Base-by-base conservation (phyloP, 1,140 invertebrate genomes). In the Meloidogyne chitwoodi region DNA sequence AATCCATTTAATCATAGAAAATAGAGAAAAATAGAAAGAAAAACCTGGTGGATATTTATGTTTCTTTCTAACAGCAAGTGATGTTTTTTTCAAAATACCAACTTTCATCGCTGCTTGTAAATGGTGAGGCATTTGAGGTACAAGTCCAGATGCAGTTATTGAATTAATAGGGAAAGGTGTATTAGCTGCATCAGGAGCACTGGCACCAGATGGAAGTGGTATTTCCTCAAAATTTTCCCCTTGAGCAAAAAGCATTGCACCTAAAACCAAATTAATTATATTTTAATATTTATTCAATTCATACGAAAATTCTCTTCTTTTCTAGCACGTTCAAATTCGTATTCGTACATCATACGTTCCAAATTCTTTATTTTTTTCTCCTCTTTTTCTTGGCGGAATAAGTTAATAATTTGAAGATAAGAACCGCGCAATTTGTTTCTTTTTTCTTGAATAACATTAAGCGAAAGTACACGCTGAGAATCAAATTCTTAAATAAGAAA, bases 211-310 rank as follows among this genome's bases (percentile, higher is more conserved):
- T 63, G 89, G 89, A 26, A 89, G 80, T 12, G 89, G 89, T 82
- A 89, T 89, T 76, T 88, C 87, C 76, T 88, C 88, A 19, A 88
- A 76, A 76, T 89, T 85, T 11, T 88, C 88, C 69, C 86, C 80
- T 77, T 88, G 87, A 16, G 89, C 88, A 84, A 88, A 88, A 63
- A 88, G 87, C 11, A 88, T 85, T 81, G 89, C 88, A 56, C 89
- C 89, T 89, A 80, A 71, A 86, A 75, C 65, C 26, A 22, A 22
- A 74, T 74, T 12, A 11, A 74, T 5, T 11, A n/a, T n/a, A 22
- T 22, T 29, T 27, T 2, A 19, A 41, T 61, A 24, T 68, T 34
- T 38, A 68, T 24, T 68, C 5, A 31, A 66, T 68, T 65, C 80
- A 63, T 67, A 82, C 81, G 62, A 64, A 71, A 84, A 67, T 79